Evolutionary conservation across 2,888 invertebrate genomes (phyloP), one percentile per base, ranked within the genome.

Genomic region (Lydus trimaculatus): DNA sequence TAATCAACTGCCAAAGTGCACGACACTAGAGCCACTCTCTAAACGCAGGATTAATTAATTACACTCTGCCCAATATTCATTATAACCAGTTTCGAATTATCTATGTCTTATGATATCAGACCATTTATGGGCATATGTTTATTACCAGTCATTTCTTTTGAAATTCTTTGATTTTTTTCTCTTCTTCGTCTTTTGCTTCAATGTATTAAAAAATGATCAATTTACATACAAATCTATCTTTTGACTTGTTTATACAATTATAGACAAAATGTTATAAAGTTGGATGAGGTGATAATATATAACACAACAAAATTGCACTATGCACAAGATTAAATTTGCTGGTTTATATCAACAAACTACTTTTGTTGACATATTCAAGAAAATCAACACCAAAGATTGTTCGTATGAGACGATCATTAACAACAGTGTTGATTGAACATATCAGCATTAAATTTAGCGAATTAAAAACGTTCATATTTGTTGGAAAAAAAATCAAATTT

Each of bases 1-100:
- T 79, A 81, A 82, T 81, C 81, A 75, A 73, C 72, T 75, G 77
- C 75, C 75, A 77, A 78, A 78, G 75, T 75, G 75, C 78, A 77
- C 78, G 78, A 79, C 77, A 78, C 76, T 43, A 74, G 76, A 74
- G 73, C 52, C 28, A 9, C 56, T 56, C 56, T 23, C 75, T 75
- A 73, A 76, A 77, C 78, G 73, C 73, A 71, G 78, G 78, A 78
- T 80, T 81, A 81, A 82, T 82, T 81, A 81, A 82, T 82, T 81
- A 81, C 78, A 81, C 78, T n/a, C n/a, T 78, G 76, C 78, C 78
- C 79, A 79, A 79, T 80, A 79, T 75, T 77, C 74, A 73, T 73
- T 70, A 66, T 70, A 80, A 79, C 79, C 78, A 74, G 79, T 79
- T 80, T 78, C 70, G 75, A 70, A 76, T 79, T 78, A 79, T 79